Percentiles rank a stretch among this genome's conserved stretches.
These are phyloP conservation scores for Hycleus phaleratus DNA, from an alignment of 1,140 invertebrate genomes.

Conservation along the genomic window DNA sequence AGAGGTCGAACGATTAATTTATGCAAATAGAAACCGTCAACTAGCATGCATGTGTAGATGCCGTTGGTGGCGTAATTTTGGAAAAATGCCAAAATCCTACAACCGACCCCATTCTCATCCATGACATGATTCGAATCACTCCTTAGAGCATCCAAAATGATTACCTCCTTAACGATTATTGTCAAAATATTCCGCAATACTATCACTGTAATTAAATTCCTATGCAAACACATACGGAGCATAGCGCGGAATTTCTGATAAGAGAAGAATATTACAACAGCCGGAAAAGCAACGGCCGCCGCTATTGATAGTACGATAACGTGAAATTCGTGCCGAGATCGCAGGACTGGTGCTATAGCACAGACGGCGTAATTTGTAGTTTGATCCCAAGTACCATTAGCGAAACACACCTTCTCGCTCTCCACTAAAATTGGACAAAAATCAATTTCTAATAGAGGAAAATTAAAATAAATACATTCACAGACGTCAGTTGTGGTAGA, in stretches of 20 bases:
- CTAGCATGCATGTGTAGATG: conserved; percentile 53
- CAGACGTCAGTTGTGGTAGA: conserved; percentile 44
- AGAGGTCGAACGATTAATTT: conserved; percentile 50
- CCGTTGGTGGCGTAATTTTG: conserved; percentile 45
- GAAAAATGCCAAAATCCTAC: conserved; percentile 44
- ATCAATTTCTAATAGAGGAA: neutral
- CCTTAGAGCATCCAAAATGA: conserved; percentile 46
- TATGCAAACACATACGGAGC: conserved; percentile 45
- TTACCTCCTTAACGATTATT: conserved; percentile 45
- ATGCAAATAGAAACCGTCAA: conserved; percentile 52
- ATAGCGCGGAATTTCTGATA: conserved; percentile 43
- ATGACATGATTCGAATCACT: conserved; percentile 40
- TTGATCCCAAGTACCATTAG: conserved; percentile 43
- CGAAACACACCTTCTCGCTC: conserved; percentile 44
- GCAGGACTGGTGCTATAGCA: conserved; percentile 43
- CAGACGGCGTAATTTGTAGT: conserved; percentile 48
- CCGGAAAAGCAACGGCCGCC: conserved; percentile 44
- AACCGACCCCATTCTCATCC: conserved; percentile 42
- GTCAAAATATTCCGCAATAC: conserved; percentile 46
- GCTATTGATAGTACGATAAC: conserved; percentile 43
- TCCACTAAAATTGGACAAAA: conserved; percentile 24
- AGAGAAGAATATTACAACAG: conserved; percentile 46
- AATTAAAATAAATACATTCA: conserved; percentile 41
- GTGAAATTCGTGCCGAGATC: conserved; percentile 44
- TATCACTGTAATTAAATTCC: conserved; percentile 50